Base-by-base conservation (phyloP, 2,797 vertebrate genomes). In the Leptodactylus fallax region DNA sequence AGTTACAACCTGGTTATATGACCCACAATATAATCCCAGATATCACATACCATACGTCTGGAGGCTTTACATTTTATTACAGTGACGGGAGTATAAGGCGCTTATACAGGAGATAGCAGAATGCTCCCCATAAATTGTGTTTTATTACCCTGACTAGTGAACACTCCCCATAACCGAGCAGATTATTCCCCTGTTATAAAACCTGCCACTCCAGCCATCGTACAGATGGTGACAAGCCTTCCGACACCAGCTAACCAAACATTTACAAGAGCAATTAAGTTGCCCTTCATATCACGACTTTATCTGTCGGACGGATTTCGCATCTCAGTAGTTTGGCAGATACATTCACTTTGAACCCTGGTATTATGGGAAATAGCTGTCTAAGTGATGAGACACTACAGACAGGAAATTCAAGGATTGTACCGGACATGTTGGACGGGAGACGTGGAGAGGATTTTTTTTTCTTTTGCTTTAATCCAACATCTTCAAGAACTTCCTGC, bases 141-240 rank as follows among this genome's bases (percentile, higher is more conserved):
- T 87, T 82, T 87, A 83, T 69, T 47, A 71, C 36, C 71, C 49
- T 4, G 21, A 60, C 72, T 47, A 25, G 53, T 23, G n/a, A 36
- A 63, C 60, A 13, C 55, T 21, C 6, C 60, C 12, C n/a, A n/a
- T 71, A 17, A 45, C 27, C 0, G 67, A 71, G 67, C 6, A 19
- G 27, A 45, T 45, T 27, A 58, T 63, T 69, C 51, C n/a, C 1
- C 78, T 36, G 23, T 53, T 79, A 85, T 84, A 84, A 83, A 83
- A 79, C 47, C 65, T 47, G 85, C 85, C 65, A 61, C 13, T 82
- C 78, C 65, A 78, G 72, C 74, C 81, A 69, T 87, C 58, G 80
- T 74, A 83, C 53, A 55, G 72, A 71, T 67, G 87, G 76, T 19
- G 58, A 49, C 14, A 19, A 71, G 36, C 21, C 55, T 61, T 79